A percentile compares a stretch with the other conserved stretches of the same genome.
Conservation (phyloP, 2,113 vertebrate genomes). For the Callipepla californica region DNA sequence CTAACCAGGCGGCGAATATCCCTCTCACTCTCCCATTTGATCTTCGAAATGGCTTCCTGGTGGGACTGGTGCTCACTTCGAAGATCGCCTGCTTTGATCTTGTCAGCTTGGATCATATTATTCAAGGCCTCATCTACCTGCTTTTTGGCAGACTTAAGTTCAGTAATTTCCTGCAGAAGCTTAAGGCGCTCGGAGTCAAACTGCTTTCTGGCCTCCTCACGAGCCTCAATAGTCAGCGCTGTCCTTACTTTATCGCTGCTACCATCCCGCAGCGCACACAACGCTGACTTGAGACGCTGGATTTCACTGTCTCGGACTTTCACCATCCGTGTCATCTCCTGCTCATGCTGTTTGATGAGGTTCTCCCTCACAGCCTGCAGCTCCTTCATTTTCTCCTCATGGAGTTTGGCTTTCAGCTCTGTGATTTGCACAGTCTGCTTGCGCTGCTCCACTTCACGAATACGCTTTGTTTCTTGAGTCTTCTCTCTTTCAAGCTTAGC, state of each 20-base stretch:
- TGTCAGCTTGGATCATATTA: conserved; percentile 96
- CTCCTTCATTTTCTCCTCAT: conserved; percentile 98
- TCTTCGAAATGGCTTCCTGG: conserved; percentile 96
- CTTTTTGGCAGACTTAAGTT: conserved; percentile 92
- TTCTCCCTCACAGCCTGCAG: conserved; percentile 93
- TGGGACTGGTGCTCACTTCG: conserved; percentile 96
- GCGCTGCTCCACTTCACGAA: conserved; percentile 96
- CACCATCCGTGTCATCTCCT: conserved; percentile 91
- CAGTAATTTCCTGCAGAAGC: conserved; percentile 93
- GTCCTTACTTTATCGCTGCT: conserved; percentile 97
- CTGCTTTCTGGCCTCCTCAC: conserved; percentile 94
- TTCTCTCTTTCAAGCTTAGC: conserved; percentile 96
- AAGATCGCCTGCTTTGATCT: conserved; percentile 97
- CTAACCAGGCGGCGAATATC: conserved; percentile 96
- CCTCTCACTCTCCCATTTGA: conserved; percentile 97
- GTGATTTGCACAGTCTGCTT: conserved; percentile 94
- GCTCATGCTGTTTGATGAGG: conserved; percentile 95
- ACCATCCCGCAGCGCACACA: conserved; percentile 91
- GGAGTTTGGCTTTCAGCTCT: conserved; percentile 94
- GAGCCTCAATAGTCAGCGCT: conserved; percentile 91
- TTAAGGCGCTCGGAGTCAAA: conserved; percentile 96
- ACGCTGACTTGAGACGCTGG: conserved; percentile 91
- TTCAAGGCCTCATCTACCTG: conserved; percentile 96
- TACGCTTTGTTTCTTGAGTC: conserved; percentile 94
- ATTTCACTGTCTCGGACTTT: conserved; percentile 96